These are phyloP conservation scores for Seira ritae DNA, from an alignment of 2,888 invertebrate species.

Conservation along the genomic window DNA sequence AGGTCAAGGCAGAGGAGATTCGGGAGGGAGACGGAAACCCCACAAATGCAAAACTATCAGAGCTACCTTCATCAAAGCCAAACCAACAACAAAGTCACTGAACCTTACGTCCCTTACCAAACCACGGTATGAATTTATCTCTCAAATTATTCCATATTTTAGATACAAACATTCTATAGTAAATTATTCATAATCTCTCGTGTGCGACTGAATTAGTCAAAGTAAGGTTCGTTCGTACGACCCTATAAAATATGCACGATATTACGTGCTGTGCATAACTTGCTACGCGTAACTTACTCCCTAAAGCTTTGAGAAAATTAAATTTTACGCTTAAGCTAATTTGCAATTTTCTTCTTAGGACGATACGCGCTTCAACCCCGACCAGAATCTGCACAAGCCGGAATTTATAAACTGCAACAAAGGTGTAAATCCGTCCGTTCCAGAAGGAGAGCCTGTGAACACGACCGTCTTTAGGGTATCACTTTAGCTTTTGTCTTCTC, in stretches of 20 bases:
- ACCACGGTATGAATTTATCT: too few relatives aligned
- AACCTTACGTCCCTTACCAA: slow-evolving; percentile 39
- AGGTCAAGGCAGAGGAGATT: slow-evolving; percentile 60
- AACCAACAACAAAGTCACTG: slow-evolving; percentile 28
- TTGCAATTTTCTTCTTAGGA: slow-evolving; percentile 30
- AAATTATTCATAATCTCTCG: too few relatives aligned
- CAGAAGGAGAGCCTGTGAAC: slow-evolving; percentile 85
- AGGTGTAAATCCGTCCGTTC: slow-evolving; percentile 86
- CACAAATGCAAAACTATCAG: slow-evolving; percentile 52
- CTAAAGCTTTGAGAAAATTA: too few relatives aligned
- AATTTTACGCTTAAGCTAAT: neutral
- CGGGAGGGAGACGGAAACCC: slow-evolving; percentile 60
- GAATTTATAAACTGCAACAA: slow-evolving; percentile 87
- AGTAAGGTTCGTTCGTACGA: too few relatives aligned
- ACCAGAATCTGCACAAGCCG: slow-evolving; percentile 82
- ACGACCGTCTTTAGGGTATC: slow-evolving; percentile 82
- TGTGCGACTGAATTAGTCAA: too few relatives aligned
- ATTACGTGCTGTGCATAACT: too few relatives aligned
- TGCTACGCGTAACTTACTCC: too few relatives aligned
- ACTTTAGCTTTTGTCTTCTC: neutral
- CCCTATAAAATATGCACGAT: too few relatives aligned
- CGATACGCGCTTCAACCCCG: slow-evolving; percentile 25
- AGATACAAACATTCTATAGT: too few relatives aligned
- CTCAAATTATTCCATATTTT: too few relatives aligned
- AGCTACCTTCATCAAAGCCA: slow-evolving; percentile 66